These are phyloP conservation scores for Xenentodon cancila DNA, from an alignment of 2,797 vertebrate species.

Conservation along the genomic window DNA sequence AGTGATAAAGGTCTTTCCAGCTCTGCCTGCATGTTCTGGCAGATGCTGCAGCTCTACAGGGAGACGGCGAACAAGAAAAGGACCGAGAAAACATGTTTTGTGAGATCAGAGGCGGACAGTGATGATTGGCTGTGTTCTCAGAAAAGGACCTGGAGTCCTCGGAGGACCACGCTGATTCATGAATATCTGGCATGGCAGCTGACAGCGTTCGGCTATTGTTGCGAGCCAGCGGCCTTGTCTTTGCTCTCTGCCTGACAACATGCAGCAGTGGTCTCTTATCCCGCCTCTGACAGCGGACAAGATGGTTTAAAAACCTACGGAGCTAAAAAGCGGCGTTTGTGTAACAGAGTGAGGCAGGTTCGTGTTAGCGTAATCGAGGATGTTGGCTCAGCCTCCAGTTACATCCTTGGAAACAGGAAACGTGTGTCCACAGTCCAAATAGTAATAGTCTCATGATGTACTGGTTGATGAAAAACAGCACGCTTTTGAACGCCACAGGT, in stretches of 20 bases:
- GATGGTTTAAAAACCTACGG: constrained; percentile 29
- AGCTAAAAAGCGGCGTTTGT: constrained; percentile 27
- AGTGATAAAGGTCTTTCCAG: constrained; percentile 14
- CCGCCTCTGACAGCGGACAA: constrained; percentile 16
- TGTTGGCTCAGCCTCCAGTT: constrained; percentile 22
- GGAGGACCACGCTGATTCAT: constrained; percentile 51
- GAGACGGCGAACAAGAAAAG: constrained; percentile 30
- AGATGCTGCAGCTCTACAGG: constrained; percentile 39
- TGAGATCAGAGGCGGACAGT: constrained; percentile 39
- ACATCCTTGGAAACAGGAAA: constrained; percentile 55
- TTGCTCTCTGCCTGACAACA: constrained; percentile 31
- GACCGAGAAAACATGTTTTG: constrained; percentile 22
- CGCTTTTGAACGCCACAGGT: constrained; percentile 8
- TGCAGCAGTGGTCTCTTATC: constrained; percentile 39
- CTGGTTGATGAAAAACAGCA: constrained; percentile 18
- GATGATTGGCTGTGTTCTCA: constrained; percentile 49
- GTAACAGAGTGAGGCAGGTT: constrained; percentile 32
- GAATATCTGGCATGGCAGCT: constrained; percentile 45
- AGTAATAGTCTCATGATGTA: constrained; percentile 31
- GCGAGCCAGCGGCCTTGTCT: constrained; percentile 45
- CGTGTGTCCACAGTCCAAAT: constrained; percentile 43
- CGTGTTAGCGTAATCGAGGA: constrained; percentile 49
- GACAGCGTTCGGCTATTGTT: constrained; percentile 55
- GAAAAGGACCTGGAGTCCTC: constrained; percentile 52
- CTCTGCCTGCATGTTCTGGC: constrained; percentile 24